These are phyloP conservation scores for Holacanthus passer DNA, from an alignment of 2,113 vertebrate genomes.

Conservation along the genomic window DNA sequence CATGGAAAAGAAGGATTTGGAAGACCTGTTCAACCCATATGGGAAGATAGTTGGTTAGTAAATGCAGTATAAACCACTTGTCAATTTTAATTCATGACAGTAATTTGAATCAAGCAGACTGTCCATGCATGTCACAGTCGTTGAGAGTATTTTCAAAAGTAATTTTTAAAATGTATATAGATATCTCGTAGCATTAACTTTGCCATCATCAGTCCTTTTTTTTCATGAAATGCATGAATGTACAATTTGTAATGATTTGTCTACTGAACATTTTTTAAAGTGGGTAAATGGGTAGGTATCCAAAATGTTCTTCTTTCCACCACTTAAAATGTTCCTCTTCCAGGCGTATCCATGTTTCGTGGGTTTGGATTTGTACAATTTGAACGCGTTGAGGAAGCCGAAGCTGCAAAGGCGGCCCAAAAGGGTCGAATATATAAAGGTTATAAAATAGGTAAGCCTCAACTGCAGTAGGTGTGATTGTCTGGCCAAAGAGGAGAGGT, in stretches of 20 bases:
- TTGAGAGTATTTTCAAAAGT: background rate
- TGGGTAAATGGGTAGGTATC: conserved; percentile 35
- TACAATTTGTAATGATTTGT: conserved; percentile 9
- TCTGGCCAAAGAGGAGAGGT: conserved; percentile 19
- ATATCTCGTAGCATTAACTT: conserved; percentile 18
- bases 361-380: conserved; percentile 92
- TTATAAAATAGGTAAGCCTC: conserved; percentile 92
- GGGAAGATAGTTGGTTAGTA: conserved; percentile 91
- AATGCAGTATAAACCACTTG: conserved; percentile 52
- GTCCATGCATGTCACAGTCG: conserved; percentile 19
- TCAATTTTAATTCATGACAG: conserved; percentile 28
- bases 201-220: background rate
- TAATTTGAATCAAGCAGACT: conserved; percentile 7
- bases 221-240: conserved; percentile 35
- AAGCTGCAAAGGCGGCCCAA: conserved; percentile 90
- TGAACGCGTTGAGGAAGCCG: conserved; percentile 90
- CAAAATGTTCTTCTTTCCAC: conserved; percentile 57
- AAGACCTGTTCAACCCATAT: conserved; percentile 89
- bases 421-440: conserved; percentile 92
- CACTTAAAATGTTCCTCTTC: conserved; percentile 86
- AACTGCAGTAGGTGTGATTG: conserved; percentile 56
- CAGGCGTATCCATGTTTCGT: conserved; percentile 91
- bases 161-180: conserved; percentile 11
- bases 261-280: background rate
- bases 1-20: conserved; percentile 91